Percentiles rank a stretch among this genome's conserved stretches.
Conservation (phyloP, 2,113 vertebrate species). For the Loxodonta africana region DNA sequence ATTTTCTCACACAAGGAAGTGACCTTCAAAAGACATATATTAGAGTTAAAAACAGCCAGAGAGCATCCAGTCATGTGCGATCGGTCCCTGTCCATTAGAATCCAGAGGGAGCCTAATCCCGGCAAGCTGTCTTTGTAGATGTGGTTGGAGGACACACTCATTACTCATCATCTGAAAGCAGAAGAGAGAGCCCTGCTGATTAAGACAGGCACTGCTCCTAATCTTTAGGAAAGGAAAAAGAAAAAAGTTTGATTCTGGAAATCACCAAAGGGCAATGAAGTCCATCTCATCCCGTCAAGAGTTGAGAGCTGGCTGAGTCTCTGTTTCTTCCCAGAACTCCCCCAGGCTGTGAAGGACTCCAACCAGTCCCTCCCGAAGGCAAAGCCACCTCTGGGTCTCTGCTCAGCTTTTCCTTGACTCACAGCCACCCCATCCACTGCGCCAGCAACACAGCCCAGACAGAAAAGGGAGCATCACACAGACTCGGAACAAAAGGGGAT, state of each 20-base stretch:
- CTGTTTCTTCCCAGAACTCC: neutral
- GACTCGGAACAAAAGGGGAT: neutral
- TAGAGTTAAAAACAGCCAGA: neutral
- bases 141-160: neutral
- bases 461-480: neutral
- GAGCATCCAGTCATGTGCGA: neutral
- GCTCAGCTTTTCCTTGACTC: neutral
- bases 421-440: neutral
- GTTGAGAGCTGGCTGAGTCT: neutral
- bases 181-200: neutral
- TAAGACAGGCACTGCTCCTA: neutral
- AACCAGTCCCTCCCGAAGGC: neutral
- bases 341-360: neutral
- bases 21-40: constrained; percentile 18
- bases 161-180: neutral
- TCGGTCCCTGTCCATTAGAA: neutral
- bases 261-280: neutral
- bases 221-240: neutral
- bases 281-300: neutral
- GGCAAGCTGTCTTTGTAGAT: neutral
- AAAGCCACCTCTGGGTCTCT: neutral
- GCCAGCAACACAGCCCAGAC: neutral
- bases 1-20: neutral
- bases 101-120: neutral
- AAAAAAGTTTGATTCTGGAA: neutral